A percentile compares a stretch with the other conserved stretches of the same genome.
These are phyloP conservation scores for Silurus glanis DNA, from an alignment of 2,113 vertebrate species.

Conservation along the genomic window DNA sequence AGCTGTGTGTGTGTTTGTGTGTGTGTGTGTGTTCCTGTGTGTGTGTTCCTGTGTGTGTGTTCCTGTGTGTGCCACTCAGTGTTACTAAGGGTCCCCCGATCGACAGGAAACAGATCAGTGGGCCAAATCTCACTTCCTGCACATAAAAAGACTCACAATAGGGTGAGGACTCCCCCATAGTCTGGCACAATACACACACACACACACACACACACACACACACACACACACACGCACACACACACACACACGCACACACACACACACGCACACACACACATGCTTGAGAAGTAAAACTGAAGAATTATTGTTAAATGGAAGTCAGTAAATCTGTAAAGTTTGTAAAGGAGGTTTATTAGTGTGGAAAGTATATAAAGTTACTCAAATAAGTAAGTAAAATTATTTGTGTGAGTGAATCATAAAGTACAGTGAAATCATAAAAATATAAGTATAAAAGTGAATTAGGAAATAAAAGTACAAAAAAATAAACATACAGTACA, in stretches of 20 bases:
- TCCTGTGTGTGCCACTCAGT: conserved; percentile 7
- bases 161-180: conserved; percentile 24
- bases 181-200: background rate
- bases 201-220: background rate
- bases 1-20: background rate
- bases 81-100: conserved; percentile 49
- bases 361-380: background rate
- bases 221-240: conserved; percentile 14
- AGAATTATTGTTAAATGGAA: background rate
- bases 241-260: conserved; percentile 9
- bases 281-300: background rate
- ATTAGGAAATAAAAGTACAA: background rate
- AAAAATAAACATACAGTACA: too few species aligned
- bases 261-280: background rate
- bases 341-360: background rate
- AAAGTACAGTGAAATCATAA: background rate
- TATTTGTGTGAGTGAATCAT: background rate
- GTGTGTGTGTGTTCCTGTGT: conserved; percentile 11
- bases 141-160: conserved; percentile 65
- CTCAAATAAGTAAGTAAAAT: background rate
- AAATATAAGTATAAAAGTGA: background rate
- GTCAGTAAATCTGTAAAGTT: background rate
- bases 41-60: conserved; percentile 22
- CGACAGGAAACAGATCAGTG: conserved; percentile 66
- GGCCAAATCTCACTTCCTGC: conserved; percentile 70